phyloP scores from a whole-genome alignment of 2,888 invertebrate species.

The Drosophila dives region DNA sequence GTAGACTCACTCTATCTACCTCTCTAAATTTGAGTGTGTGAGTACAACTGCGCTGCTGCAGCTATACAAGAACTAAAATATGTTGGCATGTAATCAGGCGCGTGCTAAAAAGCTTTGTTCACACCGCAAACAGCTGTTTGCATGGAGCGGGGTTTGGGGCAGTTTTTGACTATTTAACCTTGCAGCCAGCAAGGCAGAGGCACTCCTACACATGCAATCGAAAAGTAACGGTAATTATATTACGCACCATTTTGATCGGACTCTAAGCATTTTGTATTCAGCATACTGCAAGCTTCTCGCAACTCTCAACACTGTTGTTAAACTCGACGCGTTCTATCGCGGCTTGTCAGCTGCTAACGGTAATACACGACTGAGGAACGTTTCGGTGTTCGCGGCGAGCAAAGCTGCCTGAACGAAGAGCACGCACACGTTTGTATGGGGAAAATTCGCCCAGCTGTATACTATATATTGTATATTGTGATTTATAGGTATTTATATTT shows the following conservation, averaged over 20 bases:
- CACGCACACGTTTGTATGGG: slow-evolving; percentile 16
- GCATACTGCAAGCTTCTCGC: slow-evolving; percentile 44
- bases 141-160: not conserved
- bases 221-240: slow-evolving; percentile 4
- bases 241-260: slow-evolving; percentile 68
- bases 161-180: slow-evolving; percentile 34
- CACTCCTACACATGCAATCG: slow-evolving; percentile 4
- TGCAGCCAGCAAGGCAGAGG: slow-evolving; percentile 23
- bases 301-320: slow-evolving; percentile 20
- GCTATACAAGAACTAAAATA: slow-evolving; percentile 16
- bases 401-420: slow-evolving; percentile 26
- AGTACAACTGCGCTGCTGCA: slow-evolving; percentile 15
- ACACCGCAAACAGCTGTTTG: slow-evolving; percentile 67
- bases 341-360: slow-evolving; percentile 61
- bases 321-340: slow-evolving; percentile 34
- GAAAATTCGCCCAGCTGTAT: slow-evolving; percentile 45
- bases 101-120: slow-evolving; percentile 61
- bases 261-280: slow-evolving; percentile 68
- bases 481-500: slow-evolving; percentile 39
- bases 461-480: slow-evolving; percentile 29
- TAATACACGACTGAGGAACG: slow-evolving; percentile 58
- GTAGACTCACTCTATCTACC: slow-evolving; percentile 14
- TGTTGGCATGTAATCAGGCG: slow-evolving; percentile 69
- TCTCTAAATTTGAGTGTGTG: not conserved
- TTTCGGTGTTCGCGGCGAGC: slow-evolving; percentile 32